Percentiles rank a stretch among this genome's conserved stretches.
Conservation (phyloP, 2,888 invertebrate species). For the Globia sparganii region DNA sequence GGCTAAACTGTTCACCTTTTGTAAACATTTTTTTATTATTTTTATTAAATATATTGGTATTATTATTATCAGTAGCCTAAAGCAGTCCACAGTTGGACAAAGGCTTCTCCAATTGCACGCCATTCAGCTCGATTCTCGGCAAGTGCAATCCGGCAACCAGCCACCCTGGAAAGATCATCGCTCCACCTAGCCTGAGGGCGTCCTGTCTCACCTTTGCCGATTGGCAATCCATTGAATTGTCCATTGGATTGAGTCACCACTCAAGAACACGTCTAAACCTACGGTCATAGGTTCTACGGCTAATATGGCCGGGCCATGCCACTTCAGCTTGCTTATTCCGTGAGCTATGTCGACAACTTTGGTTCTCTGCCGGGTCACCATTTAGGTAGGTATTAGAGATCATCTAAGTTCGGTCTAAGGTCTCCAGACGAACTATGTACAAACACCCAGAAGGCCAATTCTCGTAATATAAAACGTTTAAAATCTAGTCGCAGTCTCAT, state of each 20-base stretch:
- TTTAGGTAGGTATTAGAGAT: background rate
- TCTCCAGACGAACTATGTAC: slow-evolving; percentile 34
- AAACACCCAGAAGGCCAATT: too few species aligned
- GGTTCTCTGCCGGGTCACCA: background rate
- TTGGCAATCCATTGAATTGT: too few species aligned
- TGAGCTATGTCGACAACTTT: background rate
- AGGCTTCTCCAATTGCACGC: background rate
- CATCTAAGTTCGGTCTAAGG: background rate
- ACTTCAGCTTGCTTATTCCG: background rate
- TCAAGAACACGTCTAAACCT: background rate
- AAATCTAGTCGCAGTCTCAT: too few species aligned
- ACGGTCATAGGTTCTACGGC: background rate
- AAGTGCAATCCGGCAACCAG: background rate
- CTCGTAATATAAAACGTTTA: too few species aligned
- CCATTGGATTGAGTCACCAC: too few species aligned
- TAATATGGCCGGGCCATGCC: background rate
- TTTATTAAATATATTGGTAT: too few species aligned
- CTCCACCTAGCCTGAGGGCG: background rate
- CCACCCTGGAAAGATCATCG: background rate
- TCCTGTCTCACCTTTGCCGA: background rate
- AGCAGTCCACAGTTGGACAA: background rate
- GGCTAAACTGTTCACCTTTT: too few species aligned
- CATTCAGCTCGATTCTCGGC: background rate
- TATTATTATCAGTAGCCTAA: too few species aligned
- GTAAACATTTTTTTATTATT: too few species aligned